Evolutionary conservation across 2,113 vertebrate genomes (phyloP).

Genomic region (Illadopsis cleaveri): DNA sequence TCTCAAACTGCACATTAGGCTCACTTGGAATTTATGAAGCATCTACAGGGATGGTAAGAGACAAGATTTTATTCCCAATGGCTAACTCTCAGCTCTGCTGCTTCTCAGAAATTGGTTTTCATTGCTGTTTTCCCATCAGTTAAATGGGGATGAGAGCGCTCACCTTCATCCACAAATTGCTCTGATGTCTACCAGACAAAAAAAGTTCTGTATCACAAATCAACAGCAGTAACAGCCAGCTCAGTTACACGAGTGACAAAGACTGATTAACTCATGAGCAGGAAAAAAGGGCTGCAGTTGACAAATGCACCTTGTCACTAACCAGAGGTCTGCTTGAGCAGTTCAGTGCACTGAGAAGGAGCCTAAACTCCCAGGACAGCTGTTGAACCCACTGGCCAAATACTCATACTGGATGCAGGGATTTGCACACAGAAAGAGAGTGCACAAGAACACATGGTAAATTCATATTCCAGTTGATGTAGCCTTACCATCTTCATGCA

Average conservation of each 20-base stretch:
- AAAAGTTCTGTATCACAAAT: not conserved
- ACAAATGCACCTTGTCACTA: not conserved
- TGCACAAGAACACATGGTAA: not conserved
- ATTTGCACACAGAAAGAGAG: not conserved
- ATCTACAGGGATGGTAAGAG: not conserved
- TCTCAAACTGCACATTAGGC: not conserved
- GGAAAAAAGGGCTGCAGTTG: not conserved
- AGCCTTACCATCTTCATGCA: not conserved
- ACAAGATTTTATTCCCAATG: not conserved
- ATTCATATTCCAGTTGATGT: not conserved
- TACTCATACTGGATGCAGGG: fast-evolving
- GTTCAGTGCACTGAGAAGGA: not conserved
- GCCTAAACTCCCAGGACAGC: not conserved
- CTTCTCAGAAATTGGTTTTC: constrained; percentile 6
- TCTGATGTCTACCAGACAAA: not conserved
- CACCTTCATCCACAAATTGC: not conserved
- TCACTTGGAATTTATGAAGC: constrained; percentile 32
- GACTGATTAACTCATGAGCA: not conserved
- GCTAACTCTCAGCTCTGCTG: constrained; percentile 1
- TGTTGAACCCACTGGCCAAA: not conserved
- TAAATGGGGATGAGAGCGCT: not conserved
- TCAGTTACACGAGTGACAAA: not conserved
- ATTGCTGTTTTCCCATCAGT: not conserved
- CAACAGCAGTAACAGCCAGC: not conserved
- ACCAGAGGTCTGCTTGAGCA: not conserved